Evolutionary conservation across 2,888 invertebrate genomes (phyloP).

Genomic region (Watsonalla binaria): DNA sequence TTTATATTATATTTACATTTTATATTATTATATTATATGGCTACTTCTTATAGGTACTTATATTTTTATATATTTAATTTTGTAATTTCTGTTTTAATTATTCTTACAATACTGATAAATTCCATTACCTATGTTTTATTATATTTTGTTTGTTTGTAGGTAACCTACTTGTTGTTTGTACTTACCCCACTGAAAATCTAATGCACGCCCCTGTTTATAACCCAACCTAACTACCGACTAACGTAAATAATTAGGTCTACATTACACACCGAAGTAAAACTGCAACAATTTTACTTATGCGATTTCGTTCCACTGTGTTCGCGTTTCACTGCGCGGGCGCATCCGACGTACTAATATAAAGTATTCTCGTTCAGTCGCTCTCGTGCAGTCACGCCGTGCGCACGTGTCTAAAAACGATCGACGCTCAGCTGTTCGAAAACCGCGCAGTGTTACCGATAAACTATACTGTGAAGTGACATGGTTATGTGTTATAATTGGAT

Average conservation of each 20-base stretch:
- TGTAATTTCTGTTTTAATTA: too few species aligned
- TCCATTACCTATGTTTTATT: too few species aligned
- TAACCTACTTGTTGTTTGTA: too few species aligned
- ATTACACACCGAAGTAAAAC: conserved; percentile 38
- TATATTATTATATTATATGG: too few species aligned
- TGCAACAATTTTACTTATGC: conserved; percentile 42
- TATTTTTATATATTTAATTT: too few species aligned
- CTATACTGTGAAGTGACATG: conserved; percentile 71
- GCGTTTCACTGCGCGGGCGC: conserved; percentile 42
- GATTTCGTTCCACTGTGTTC: conserved; percentile 36
- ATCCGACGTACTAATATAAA: conserved; percentile 4
- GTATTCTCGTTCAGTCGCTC: conserved; percentile 39
- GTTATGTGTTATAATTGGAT: conserved; percentile 71
- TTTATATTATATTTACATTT: too few species aligned
- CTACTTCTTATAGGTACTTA: too few species aligned
- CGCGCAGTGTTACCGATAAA: conserved; percentile 41
- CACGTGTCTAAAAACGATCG: conserved; percentile 24
- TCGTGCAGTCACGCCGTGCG: conserved; percentile 41
- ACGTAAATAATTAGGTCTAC: conserved; percentile 27
- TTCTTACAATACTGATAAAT: too few species aligned
- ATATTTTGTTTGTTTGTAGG: too few species aligned
- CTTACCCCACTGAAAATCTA: too few species aligned
- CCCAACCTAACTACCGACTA: too few species aligned
- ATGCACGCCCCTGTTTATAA: too few species aligned
- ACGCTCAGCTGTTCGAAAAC: conserved; percentile 29